phyloP scores from a whole-genome alignment of 92 coral and sea anemone genomes.

The Nematostella vectensis region DNA sequence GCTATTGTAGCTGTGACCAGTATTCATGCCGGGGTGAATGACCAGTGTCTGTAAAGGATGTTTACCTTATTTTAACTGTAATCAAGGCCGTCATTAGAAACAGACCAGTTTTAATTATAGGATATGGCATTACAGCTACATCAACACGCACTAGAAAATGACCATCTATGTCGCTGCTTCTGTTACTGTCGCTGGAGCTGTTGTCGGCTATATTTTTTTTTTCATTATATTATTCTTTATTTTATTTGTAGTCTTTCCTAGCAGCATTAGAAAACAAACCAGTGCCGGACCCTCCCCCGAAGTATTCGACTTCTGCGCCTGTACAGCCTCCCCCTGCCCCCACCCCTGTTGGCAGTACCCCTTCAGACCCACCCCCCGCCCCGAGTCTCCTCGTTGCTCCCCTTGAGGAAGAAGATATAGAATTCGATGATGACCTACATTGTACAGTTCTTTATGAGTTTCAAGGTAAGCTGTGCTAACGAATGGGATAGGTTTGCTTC shows the following conservation, averaged over 20 bases:
- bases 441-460: constrained; percentile 84
- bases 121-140: no score
- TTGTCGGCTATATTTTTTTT: no score
- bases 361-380: constrained; percentile 61
- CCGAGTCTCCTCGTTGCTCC: constrained; percentile 60
- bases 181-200: no score
- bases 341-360: neutral
- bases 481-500: neutral
- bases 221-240: no score
- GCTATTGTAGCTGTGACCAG: no score
- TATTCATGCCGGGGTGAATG: no score
- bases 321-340: constrained; percentile 62
- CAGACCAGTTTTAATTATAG: no score
- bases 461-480: constrained; percentile 48
- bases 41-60: no score
- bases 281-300: constrained; percentile 65
- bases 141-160: no score
- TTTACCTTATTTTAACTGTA: no score
- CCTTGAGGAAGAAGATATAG: constrained; percentile 63
- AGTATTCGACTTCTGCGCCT: constrained; percentile 46
- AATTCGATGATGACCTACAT: constrained; percentile 69
- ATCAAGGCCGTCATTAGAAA: no score
- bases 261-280: constrained; percentile 75
- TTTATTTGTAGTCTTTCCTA: constrained; percentile 49
- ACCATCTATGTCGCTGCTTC: no score